Base-by-base conservation (phyloP, 2,888 invertebrate genomes). In the Tricholauxania praeusta region DNA sequence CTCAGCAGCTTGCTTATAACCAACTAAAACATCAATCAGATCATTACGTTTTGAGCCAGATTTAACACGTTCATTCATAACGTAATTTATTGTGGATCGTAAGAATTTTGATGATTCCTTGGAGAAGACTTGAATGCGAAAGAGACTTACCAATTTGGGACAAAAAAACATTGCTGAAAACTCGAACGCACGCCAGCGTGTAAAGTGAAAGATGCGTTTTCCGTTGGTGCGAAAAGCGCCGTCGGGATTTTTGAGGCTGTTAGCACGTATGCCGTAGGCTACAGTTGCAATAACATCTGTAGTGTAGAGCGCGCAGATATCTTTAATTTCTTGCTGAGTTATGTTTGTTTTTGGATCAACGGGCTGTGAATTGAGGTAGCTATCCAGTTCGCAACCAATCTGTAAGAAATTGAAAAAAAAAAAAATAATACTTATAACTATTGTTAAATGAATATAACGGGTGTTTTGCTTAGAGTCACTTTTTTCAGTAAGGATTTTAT, bases 11-110 rank as follows among this genome's bases (percentile, higher is more conserved):
- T 83, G 77, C 72, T 84, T 87, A 39, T 89, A 80, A 48, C 89
- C 87, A 49, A 89, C 84, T 15, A 90, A 80, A n/a, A 89, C 82
- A 76, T 90, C 89, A 32, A 90, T 86, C 0, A 90, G 85, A 78
- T 90, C 90, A 53, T 88, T 84, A 28, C 89, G 82, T 1, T 76
- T 84, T 12, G 80, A 75, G 8, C 88, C 87, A 1, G 85, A 83
- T 52, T 82, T 78, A 64, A 87, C 84, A 2, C 90, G 83, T 19
- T 86, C 82, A 0, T 81, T 76, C 55, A 90, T 85, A 0, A 88
- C 87, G 32, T 87, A 84, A 80, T 86, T 87, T 22, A 89, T 87
- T 15, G 86, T 84, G 0, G 80, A 75, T 12, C 87, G 82, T 1
- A 90, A 76, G 69, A 89, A 90, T 0, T 80, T 57, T 0, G 82